Percentiles rank a stretch among this genome's conserved stretches.
These are phyloP conservation scores for Planiliza haematocheilus DNA, from an alignment of 2,113 vertebrate genomes.

Conservation along the genomic window DNA sequence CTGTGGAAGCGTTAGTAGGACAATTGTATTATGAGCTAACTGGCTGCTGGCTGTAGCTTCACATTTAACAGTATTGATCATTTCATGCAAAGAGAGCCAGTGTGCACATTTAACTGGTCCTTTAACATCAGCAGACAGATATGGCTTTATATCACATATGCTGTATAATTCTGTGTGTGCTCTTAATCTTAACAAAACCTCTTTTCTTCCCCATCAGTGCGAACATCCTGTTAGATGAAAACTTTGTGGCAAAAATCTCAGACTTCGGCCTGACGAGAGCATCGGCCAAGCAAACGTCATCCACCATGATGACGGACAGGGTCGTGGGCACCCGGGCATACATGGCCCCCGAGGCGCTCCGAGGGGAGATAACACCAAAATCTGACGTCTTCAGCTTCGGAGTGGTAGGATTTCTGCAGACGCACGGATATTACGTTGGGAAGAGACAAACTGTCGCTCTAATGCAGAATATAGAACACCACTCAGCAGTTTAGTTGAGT, in stretches of 20 bases:
- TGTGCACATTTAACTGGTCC: background rate
- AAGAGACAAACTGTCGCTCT: conserved; percentile 29
- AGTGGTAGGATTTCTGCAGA: conserved; percentile 84
- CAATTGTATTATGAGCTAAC: too few species aligned
- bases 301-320: conserved; percentile 92
- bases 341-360: conserved; percentile 95
- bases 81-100: background rate
- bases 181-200: background rate
- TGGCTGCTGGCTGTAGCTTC: too few species aligned
- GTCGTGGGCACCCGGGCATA: conserved; percentile 95
- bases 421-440: conserved; percentile 13
- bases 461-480: conserved; percentile 26
- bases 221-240: conserved; percentile 92
- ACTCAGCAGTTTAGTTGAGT: conserved; percentile 33
- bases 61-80: too few species aligned
- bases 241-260: conserved; percentile 90
- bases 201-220: conserved; percentile 80
- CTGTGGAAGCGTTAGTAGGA: too few species aligned
- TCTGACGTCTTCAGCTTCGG: conserved; percentile 98
- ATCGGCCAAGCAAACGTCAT: conserved; percentile 83
- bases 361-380: conserved; percentile 94
- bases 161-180: background rate
- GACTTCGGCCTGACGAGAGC: conserved; percentile 96
- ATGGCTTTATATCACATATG: background rate
- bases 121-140: background rate